Base-by-base conservation (phyloP, 2,797 vertebrate species). In the Takifugu ocellatus region DNA sequence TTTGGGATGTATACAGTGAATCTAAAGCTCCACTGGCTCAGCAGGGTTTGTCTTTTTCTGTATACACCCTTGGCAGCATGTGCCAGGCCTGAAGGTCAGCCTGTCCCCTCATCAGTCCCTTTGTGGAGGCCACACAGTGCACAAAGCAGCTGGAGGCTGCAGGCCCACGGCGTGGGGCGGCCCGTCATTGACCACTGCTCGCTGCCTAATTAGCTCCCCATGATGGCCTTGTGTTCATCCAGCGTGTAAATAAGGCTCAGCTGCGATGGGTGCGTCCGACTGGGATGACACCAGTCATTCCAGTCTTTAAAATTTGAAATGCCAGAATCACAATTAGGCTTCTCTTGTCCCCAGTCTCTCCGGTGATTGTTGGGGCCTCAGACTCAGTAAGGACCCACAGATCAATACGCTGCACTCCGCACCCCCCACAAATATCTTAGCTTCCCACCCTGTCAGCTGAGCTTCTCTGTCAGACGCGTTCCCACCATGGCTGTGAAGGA, bases 1-100 rank as follows among this genome's bases (percentile, higher is more conserved):
- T 64, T 63, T 25, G 39, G 54, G 56, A 63, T 61, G 65, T 59
- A 59, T 57, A 54, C 39, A 11, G 9, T 63, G 64, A 70, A 63
- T 75, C 56, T 60, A 61, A 78, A 79, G 68, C 85, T 82, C 80
- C 68, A 79, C 70, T 78, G 78, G 84, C 83, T 83, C 75, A 75
- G 83, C 75, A 74, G 71, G 63, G 75, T 81, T 74, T 42, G 58
- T 75, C 68, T 51, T 9, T 50, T 49, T 75, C 68, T 66, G 59
- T 68, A 73, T 71, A 77, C 77, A 84, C 79, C 84, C 80, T 83
- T 83, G 83, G 74, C 81, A 82, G 81, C 65, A 54, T 77, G 84
- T 85, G 87, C 86, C 85, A 88, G 81, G 70, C 74, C 81, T 89
- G 86, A 91, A 91, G 89, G 90, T 90, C 88, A 84, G 75, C 61